Percentiles rank a stretch among this genome's conserved stretches.
These are phyloP conservation scores for Epinephelus lanceolatus DNA, from an alignment of 2,113 vertebrate genomes.

Conservation along the genomic window DNA sequence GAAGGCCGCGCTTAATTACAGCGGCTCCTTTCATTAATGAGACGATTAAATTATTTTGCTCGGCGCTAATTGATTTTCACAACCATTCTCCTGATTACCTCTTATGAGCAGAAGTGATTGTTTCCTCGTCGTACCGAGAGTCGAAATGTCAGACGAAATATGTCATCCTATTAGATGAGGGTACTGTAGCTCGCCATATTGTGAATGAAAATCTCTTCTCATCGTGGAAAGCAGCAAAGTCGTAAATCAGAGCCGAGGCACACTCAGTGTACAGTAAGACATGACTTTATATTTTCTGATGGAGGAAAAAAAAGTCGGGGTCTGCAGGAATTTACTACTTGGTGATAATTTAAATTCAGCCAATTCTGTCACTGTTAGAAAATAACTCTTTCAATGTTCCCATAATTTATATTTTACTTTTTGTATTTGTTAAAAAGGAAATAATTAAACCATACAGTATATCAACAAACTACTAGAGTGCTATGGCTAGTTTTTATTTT, in stretches of 20 bases:
- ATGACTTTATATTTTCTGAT: conserved; percentile 13
- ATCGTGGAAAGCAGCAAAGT: conserved; percentile 1
- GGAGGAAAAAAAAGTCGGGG: conserved; percentile 17
- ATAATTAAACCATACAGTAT: background rate
- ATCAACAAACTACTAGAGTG: background rate
- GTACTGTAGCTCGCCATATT: conserved; percentile 12
- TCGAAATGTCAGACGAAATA: conserved; percentile 58
- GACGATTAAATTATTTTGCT: conserved; percentile 68
- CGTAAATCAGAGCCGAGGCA: conserved; percentile 36
- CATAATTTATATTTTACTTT: conserved; percentile 9
- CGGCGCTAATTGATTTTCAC: conserved; percentile 75
- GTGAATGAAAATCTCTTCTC: conserved; percentile 46
- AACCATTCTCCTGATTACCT: conserved; percentile 62
- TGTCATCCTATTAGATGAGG: conserved; percentile 40
- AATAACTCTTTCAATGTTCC: background rate
- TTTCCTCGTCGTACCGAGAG: conserved; percentile 25
- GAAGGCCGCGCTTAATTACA: conserved; percentile 73
- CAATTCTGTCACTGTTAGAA: background rate
- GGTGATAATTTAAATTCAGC: conserved; percentile 22
- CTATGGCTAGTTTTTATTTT: background rate
- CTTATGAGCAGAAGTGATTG: conserved; percentile 43
- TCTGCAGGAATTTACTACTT: conserved; percentile 11
- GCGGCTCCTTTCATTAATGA: conserved; percentile 68
- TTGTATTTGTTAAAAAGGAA: background rate
- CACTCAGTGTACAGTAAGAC: background rate